Evolutionary conservation across 2,888 invertebrate genomes (phyloP), one percentile per base, ranked within the genome.

Genomic region (Carterocephalus palaemon): DNA sequence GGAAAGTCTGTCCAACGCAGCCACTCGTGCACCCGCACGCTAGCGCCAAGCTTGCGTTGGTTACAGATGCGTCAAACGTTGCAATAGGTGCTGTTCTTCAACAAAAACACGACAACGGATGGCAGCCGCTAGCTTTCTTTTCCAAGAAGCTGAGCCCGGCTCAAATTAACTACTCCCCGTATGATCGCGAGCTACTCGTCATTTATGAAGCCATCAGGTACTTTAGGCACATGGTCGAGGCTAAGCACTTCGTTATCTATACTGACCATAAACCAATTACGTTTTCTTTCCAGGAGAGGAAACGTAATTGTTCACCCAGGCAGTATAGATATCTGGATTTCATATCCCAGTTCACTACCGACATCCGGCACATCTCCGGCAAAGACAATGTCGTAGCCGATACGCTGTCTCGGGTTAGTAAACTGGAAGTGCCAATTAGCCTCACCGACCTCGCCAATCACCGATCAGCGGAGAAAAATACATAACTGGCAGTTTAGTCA

Each of bases 211-310:
- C 66, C 0, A 54, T 77, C 0, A 61, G 61, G 36, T 53, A 70
- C 45, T 76, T 75, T 50, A 51, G 64, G 4, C 57, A 69, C 17
- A 60, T 72, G 57, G 24, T 79, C 0, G 78, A 82, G 56, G 71
- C 64, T 0, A 50, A 62, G 19, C 62, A 70, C 26, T 53, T 54
- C 15, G 23, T 40, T 10, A 15, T 59, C 1, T 58, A 45, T 31
- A 57, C 57, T 0, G 60, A 60, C 42, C 60, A 60, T 15, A 47
- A 47, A 16, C 41, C 47, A 1, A 15, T 49, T 8, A 42, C 33
- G 34, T 73, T 52, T 15, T 71, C 74, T 0, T 73, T 79, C 37
- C 22, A 47, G 1, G 53, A 64, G 32, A 62, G 52, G 7, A 37
- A 38, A 17, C 13, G 16, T 40, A 38, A 47, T 15, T 43, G 42